phyloP scores from a whole-genome alignment of 2,888 invertebrate genomes.

The Philaethria dido region DNA sequence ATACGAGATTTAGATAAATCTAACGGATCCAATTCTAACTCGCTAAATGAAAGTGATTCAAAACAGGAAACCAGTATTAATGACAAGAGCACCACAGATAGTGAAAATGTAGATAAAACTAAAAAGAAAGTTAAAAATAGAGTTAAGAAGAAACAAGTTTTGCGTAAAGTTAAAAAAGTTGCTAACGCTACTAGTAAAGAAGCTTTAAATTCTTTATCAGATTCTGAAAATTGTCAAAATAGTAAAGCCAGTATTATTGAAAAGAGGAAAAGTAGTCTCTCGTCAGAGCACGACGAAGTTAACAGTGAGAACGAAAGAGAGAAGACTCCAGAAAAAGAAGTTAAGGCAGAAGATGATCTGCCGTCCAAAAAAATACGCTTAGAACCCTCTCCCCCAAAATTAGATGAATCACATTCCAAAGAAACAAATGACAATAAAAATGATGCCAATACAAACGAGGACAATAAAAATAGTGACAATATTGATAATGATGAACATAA shows the following conservation, averaged over 20 bases:
- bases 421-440: conserved; percentile 59
- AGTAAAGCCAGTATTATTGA: conserved; percentile 75
- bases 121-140: conserved; percentile 68
- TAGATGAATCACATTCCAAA: conserved; percentile 74
- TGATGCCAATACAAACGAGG: conserved; percentile 54
- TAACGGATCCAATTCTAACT: conserved; percentile 62
- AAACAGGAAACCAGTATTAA: conserved; percentile 61
- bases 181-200: conserved; percentile 55
- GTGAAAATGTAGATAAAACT: conserved; percentile 63
- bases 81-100: conserved; percentile 65
- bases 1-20: conserved; percentile 66
- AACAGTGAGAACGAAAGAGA: conserved; percentile 63
- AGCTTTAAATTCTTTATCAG: conserved; percentile 59
- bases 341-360: conserved; percentile 66
- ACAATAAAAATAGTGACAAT: conserved; percentile 43
- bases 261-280: conserved; percentile 76
- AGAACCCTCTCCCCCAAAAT: conserved; percentile 70
- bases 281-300: conserved; percentile 71
- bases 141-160: conserved; percentile 66
- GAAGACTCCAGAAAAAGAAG: conserved; percentile 61
- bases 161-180: conserved; percentile 60
- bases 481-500: conserved; percentile 1
- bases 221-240: conserved; percentile 67
- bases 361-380: conserved; percentile 74
- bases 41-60: conserved; percentile 56